A percentile compares a stretch with the other conserved stretches of the same genome.
phyloP scores from a whole-genome alignment of 2,797 vertebrate species.

The Heterohyrax brucei region DNA sequence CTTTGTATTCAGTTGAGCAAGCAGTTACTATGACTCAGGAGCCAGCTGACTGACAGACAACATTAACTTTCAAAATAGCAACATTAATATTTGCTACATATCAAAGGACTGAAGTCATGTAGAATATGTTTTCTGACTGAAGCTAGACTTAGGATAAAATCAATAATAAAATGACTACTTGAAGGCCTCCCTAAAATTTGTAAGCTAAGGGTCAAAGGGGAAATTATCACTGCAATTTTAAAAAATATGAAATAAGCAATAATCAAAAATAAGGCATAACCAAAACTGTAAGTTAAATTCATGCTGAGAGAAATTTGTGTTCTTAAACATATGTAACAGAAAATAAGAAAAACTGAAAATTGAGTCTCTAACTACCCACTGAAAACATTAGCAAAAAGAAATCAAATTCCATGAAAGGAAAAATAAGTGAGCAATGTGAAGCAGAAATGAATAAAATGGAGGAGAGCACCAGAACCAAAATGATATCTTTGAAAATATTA shows the following conservation, averaged over 20 bases:
- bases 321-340: neutral
- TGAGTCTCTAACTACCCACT: neutral
- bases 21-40: neutral
- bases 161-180: neutral
- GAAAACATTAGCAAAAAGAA: neutral
- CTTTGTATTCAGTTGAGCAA: too few species aligned
- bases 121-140: neutral
- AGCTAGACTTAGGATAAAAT: neutral
- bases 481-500: neutral
- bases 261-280: neutral
- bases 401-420: neutral
- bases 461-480: neutral
- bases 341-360: neutral
- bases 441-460: neutral
- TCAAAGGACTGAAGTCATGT: neutral
- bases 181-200: neutral
- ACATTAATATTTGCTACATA: neutral
- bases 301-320: neutral
- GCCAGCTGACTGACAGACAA: neutral
- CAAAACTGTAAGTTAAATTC: neutral
- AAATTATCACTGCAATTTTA: neutral
- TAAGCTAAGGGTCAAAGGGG: neutral
- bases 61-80: neutral
- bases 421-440: neutral
- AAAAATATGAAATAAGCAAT: neutral